Evolutionary conservation across 1,140 invertebrate genomes (phyloP).

Genomic region (Drosophila pseudoananassae): DNA sequence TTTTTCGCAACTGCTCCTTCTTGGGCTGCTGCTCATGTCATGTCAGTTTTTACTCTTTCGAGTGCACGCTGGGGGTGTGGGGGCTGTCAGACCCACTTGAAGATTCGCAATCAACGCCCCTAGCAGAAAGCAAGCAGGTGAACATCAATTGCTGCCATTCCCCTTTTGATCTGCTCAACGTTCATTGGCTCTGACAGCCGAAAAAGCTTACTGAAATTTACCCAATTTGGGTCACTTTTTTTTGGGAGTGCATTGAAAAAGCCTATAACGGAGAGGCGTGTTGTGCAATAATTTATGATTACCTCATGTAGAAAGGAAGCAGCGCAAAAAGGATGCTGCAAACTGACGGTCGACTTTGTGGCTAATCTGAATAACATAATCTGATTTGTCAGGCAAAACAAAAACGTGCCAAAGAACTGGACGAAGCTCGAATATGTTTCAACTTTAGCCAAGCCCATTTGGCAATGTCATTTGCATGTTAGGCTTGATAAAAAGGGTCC

Average conservation of each 20-base stretch:
- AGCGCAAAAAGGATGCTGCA: conserved; percentile 25
- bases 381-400: conserved; percentile 48
- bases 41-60: conserved; percentile 25
- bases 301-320: conserved; percentile 8
- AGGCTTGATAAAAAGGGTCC: conserved; percentile 43
- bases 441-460: conserved; percentile 44
- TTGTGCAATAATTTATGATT: conserved; percentile 53
- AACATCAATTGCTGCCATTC: conserved; percentile 66
- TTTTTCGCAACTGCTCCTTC: conserved; percentile 5
- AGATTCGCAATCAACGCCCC: conserved; percentile 65
- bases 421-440: conserved; percentile 38
- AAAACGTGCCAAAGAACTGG: conserved; percentile 41
- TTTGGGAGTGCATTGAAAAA: background rate
- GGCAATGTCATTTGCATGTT: conserved; percentile 59
- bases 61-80: no score
- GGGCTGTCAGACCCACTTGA: conserved; percentile 56
- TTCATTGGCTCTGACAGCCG: conserved; percentile 51
- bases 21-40: conserved; percentile 24
- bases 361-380: conserved; percentile 71
- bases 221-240: conserved; percentile 31
- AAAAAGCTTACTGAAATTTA: conserved; percentile 43
- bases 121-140: conserved; percentile 43
- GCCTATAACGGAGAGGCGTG: conserved; percentile 19
- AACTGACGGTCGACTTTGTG: conserved; percentile 47
- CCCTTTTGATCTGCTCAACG: conserved; percentile 68